Evolutionary conservation across 2,113 vertebrate species (phyloP).

Genomic region (Chloroceryle aenea): DNA sequence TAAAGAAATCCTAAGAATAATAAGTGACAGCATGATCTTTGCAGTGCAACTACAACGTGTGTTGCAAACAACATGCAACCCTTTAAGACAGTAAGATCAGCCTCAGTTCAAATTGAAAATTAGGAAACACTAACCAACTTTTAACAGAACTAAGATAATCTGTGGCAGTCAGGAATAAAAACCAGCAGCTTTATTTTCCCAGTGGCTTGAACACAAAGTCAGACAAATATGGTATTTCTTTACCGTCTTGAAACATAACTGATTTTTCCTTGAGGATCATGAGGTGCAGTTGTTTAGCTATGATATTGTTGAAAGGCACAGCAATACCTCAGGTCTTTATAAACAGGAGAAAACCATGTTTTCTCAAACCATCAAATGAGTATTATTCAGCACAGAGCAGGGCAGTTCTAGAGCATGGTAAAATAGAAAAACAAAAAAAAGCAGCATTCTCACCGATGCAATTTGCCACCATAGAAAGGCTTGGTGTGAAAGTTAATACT

Average conservation of each 20-base stretch:
- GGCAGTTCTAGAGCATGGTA: background rate
- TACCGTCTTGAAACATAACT: background rate
- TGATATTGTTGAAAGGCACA: background rate
- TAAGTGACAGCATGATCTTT: background rate
- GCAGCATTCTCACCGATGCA: slow-evolving; percentile 86
- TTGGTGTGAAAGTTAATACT: slow-evolving; percentile 98
- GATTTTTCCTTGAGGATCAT: background rate
- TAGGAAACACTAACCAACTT: background rate
- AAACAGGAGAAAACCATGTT: background rate
- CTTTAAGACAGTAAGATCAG: background rate
- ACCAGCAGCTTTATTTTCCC: background rate
- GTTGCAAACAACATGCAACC: background rate
- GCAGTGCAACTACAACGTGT: background rate
- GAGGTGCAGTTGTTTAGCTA: background rate
- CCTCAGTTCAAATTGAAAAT: background rate
- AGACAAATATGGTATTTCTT: background rate
- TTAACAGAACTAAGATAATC: background rate
- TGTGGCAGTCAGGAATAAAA: background rate
- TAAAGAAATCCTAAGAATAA: background rate
- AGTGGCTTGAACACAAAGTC: background rate
- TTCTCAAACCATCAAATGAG: background rate
- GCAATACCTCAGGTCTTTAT: background rate
- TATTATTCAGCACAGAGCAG: background rate
- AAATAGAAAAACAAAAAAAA: background rate
- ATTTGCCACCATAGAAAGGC: slow-evolving; percentile 95